Conservation (phyloP, 2,888 invertebrate species). For the Agrochola litura region DNA sequence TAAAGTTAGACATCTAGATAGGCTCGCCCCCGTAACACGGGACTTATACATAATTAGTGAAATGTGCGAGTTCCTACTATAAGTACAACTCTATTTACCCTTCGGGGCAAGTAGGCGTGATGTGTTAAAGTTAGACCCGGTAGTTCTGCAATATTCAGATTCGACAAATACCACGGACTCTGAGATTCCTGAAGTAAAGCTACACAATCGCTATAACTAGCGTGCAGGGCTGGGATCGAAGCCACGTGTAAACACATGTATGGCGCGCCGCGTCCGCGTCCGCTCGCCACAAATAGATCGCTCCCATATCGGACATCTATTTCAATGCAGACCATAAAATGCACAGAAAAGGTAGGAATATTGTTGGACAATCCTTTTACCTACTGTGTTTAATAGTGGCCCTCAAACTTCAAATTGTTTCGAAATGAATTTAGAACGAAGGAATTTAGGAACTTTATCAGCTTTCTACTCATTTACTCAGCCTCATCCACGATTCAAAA, state of each 20-base stretch:
- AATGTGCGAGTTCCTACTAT: too few species aligned
- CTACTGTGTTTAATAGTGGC: neutral
- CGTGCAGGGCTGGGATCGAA: conserved; percentile 37
- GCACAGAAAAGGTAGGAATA: conserved; percentile 15
- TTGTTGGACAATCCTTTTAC: neutral
- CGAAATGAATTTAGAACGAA: too few species aligned
- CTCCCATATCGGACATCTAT: conserved; percentile 68
- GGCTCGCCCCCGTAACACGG: too few species aligned
- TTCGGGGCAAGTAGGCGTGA: too few species aligned
- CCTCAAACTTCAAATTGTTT: neutral
- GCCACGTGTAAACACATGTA: conserved; percentile 64
- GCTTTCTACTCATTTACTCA: too few species aligned
- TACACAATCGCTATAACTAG: conserved; percentile 34
- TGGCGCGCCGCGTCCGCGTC: conserved; percentile 48
- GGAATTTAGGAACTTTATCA: too few species aligned
- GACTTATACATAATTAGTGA: too few species aligned
- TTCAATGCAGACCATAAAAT: conserved; percentile 44
- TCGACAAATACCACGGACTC: conserved; percentile 4
- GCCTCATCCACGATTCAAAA: too few species aligned
- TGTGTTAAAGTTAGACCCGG: too few species aligned
- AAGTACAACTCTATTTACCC: too few species aligned
- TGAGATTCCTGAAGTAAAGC: conserved; percentile 12
- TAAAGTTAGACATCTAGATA: too few species aligned
- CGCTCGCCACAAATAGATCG: conserved; percentile 66
- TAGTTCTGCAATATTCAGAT: neutral